Percentiles rank a stretch among this genome's conserved stretches.
Evolutionary conservation across 2,888 invertebrate genomes (phyloP).

Genomic region (Coronaproctus castanopsis): DNA sequence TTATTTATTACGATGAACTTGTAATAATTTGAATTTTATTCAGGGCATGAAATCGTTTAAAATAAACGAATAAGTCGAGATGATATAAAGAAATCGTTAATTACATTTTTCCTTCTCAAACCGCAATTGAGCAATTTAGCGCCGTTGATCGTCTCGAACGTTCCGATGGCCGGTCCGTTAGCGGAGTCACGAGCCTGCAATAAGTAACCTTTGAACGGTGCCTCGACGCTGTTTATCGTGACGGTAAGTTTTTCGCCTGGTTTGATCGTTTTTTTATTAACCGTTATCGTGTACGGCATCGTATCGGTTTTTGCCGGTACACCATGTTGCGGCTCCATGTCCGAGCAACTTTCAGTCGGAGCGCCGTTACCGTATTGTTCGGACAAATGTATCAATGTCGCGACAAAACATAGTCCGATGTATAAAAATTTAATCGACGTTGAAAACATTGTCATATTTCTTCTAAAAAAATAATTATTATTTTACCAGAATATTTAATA

Average conservation of each 20-base stretch:
- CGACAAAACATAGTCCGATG: too few relatives aligned
- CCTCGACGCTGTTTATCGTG: conserved; percentile 3
- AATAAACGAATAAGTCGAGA: too few relatives aligned
- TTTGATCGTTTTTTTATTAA: conserved; percentile 9
- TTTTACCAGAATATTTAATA: too few relatives aligned
- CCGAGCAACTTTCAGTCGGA: conserved; percentile 39
- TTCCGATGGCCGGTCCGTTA: conserved; percentile 35
- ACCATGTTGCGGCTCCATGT: conserved; percentile 46
- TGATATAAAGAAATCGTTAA: too few relatives aligned
- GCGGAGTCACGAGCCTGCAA: conserved; percentile 41
- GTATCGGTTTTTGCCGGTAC: conserved; percentile 18
- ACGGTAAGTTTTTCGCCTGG: conserved; percentile 4
- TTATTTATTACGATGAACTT: too few relatives aligned
- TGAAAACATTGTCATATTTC: too few relatives aligned
- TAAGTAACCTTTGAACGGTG: conserved; percentile 40
- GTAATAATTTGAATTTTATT: too few relatives aligned
- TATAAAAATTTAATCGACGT: too few relatives aligned
- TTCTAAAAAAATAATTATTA: too few relatives aligned
- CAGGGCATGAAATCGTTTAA: too few relatives aligned
- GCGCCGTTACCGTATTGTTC: conserved; percentile 32
- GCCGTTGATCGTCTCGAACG: conserved; percentile 34
- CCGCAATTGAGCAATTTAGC: conserved; percentile 34
- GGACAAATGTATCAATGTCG: not conserved
- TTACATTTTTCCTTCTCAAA: conserved; percentile 29
- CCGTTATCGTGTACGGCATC: conserved; percentile 9